Percentiles rank a stretch among this genome's conserved stretches.
phyloP scores from a whole-genome alignment of 2,113 vertebrate species.

The Menidia beryllina region DNA sequence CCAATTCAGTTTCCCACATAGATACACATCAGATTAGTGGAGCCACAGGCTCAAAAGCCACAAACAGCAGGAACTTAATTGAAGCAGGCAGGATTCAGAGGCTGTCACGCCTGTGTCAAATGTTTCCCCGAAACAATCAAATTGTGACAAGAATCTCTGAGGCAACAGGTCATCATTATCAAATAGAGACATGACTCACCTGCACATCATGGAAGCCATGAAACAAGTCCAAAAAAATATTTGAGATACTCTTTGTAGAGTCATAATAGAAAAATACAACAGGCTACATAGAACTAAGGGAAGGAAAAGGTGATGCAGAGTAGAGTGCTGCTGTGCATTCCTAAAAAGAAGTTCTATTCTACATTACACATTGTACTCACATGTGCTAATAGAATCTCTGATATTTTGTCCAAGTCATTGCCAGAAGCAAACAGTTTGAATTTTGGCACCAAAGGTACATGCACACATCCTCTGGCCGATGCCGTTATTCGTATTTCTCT shows the following conservation, averaged over 20 bases:
- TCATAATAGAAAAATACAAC: conserved; percentile 37
- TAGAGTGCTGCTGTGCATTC: not conserved
- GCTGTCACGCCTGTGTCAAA: conserved; percentile 63
- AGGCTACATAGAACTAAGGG: conserved; percentile 34
- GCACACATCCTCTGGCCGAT: too few species aligned
- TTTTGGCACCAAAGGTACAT: too few species aligned
- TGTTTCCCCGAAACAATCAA: conserved; percentile 40
- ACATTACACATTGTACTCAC: too few species aligned
- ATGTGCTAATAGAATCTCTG: too few species aligned
- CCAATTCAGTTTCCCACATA: conserved; percentile 34
- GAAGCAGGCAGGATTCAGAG: conserved; percentile 74
- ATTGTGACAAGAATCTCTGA: conserved; percentile 57
- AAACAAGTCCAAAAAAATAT: conserved; percentile 67
- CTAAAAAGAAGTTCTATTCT: not conserved
- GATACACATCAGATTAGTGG: conserved; percentile 63
- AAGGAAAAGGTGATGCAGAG: conserved; percentile 24
- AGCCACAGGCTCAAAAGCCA: conserved; percentile 68
- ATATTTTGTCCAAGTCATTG: too few species aligned
- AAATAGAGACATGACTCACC: conserved; percentile 59
- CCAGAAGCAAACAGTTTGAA: too few species aligned
- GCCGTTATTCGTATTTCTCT: not conserved
- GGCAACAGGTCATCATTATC: conserved; percentile 76
- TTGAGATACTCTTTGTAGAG: conserved; percentile 34
- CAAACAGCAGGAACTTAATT: conserved; percentile 82
- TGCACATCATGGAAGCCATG: conserved; percentile 52